Evolutionary conservation across 2,797 vertebrate genomes (phyloP).

Genomic region (Girardinus metallicus): DNA sequence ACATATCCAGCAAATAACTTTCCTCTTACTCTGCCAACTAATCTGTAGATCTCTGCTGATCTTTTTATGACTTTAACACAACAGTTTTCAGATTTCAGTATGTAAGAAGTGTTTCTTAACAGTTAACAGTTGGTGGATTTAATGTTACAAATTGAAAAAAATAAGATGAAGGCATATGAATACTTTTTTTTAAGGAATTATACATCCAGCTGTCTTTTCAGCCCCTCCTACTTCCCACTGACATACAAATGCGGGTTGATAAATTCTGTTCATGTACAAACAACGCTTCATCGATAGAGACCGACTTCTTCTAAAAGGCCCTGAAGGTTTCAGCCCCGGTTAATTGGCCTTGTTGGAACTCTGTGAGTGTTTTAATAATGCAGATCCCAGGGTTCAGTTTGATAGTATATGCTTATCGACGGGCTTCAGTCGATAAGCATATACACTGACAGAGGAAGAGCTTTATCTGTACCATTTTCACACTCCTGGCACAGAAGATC

Average conservation of each 20-base stretch:
- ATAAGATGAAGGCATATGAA: neutral
- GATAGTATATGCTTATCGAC: neutral
- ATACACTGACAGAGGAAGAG: neutral
- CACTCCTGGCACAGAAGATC: neutral
- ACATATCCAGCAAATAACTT: neutral
- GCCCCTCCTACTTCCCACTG: neutral
- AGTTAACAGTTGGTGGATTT: neutral
- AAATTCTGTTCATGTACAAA: constrained; percentile 1
- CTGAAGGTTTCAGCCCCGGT: neutral
- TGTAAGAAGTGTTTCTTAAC: neutral
- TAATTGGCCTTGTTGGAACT: constrained; percentile 10
- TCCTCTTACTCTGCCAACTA: neutral
- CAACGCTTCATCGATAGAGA: neutral
- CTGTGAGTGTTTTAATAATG: constrained; percentile 9
- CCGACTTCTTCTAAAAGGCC: neutral
- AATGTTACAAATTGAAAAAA: neutral
- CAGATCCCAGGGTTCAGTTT: constrained; percentile 4
- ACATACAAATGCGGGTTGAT: neutral
- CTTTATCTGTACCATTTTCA: neutral
- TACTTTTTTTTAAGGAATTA: neutral
- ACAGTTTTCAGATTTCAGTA: neutral
- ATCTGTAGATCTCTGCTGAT: neutral
- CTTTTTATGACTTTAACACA: neutral
- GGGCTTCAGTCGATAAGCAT: neutral
- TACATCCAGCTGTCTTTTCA: neutral